Evolutionary conservation across 2,113 vertebrate genomes (phyloP).

Genomic region (Arothron firmamentum): DNA sequence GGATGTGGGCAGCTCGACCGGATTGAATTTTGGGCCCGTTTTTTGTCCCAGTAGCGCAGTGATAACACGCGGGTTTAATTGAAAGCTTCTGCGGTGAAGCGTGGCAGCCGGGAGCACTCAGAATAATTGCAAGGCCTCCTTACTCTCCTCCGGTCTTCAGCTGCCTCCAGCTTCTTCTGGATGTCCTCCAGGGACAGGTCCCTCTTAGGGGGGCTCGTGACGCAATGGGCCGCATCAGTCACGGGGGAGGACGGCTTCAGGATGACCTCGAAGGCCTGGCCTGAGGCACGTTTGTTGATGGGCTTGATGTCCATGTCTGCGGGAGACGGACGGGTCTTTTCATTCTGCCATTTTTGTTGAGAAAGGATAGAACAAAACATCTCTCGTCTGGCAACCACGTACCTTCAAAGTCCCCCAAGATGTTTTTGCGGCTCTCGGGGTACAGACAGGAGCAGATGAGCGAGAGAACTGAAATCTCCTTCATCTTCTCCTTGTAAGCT

Average conservation of each 20-base stretch:
- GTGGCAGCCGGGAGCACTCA: neutral
- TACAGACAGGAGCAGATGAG: conserved; percentile 98
- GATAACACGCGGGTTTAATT: no score
- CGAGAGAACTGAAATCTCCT: conserved; percentile 95
- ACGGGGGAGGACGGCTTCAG: conserved; percentile 92
- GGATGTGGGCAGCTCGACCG: conserved; percentile 23
- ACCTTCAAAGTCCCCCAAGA: conserved; percentile 93
- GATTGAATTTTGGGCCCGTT: no score
- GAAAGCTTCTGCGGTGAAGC: no score
- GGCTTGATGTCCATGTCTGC: conserved; percentile 97
- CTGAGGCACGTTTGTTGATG: conserved; percentile 94
- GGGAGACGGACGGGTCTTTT: neutral
- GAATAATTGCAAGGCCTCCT: conserved; percentile 37
- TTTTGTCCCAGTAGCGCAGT: no score
- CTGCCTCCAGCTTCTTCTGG: conserved; percentile 96
- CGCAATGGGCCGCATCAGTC: conserved; percentile 83
- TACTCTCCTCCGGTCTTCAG: conserved; percentile 94
- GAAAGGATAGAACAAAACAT: neutral
- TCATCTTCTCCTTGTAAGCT: conserved; percentile 99
- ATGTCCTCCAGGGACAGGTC: conserved; percentile 95
- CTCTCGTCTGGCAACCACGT: conserved; percentile 20
- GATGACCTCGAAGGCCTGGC: conserved; percentile 97
- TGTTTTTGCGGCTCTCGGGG: conserved; percentile 87
- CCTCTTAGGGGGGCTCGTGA: conserved; percentile 89
- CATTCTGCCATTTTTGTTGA: neutral